phyloP scores from a whole-genome alignment of 2,797 vertebrate genomes.

The Tragelaphus eurycerus region DNA sequence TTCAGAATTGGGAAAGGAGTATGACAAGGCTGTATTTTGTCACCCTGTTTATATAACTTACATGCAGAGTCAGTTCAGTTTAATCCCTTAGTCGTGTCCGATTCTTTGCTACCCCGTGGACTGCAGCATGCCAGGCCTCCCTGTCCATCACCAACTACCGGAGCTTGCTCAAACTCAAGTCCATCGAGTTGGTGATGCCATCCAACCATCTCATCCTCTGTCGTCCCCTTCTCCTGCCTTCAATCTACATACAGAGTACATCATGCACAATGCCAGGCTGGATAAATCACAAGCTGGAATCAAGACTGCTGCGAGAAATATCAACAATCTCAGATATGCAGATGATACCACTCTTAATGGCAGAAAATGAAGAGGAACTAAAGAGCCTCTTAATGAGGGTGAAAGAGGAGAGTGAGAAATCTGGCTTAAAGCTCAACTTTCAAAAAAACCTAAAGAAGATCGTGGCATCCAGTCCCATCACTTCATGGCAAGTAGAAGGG shows the following conservation, averaged over 20 bases:
- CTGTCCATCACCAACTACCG: not conserved
- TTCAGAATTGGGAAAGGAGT: not conserved
- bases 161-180: not conserved
- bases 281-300: not conserved
- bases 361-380: not conserved
- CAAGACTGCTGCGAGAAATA: not conserved
- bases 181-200: not conserved
- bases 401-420: not conserved
- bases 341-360: not conserved
- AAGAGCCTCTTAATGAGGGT: not conserved
- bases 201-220: not conserved
- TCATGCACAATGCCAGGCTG: not conserved
- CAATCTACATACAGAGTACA: not conserved
- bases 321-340: not conserved
- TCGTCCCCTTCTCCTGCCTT: not conserved
- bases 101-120: not conserved
- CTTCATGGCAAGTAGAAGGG: not conserved
- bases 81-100: not conserved
- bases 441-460: not conserved
- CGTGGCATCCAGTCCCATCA: not conserved
- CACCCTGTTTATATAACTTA: not conserved
- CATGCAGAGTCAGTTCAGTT: not conserved
- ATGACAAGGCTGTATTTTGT: not conserved
- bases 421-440: not conserved
- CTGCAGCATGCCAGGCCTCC: not conserved